phyloP scores from a whole-genome alignment of 2,113 vertebrate species.

The Hylia prasina region DNA sequence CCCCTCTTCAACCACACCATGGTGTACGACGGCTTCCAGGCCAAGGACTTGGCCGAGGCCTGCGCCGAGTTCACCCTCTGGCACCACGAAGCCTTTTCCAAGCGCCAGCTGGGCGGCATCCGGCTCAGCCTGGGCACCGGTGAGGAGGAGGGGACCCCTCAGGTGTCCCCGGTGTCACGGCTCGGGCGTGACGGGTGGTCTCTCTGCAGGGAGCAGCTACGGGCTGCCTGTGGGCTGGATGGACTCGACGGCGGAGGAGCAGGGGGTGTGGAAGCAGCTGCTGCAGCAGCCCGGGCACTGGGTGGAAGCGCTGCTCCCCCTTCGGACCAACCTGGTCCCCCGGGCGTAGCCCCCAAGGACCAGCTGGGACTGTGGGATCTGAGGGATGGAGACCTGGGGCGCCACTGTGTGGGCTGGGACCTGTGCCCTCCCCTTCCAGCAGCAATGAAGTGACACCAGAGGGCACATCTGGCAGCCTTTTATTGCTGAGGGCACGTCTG shows the following conservation, averaged over 20 bases:
- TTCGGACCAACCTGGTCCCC: constrained; percentile 81
- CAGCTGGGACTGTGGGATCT: fast-evolving
- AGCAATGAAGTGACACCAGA: background rate
- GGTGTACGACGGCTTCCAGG: constrained; percentile 94
- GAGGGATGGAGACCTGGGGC: background rate
- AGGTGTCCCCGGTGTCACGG: fast-evolving
- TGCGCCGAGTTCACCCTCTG: constrained; percentile 92
- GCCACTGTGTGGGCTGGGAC: fast-evolving
- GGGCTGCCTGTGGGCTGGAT: constrained; percentile 88
- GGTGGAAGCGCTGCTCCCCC: constrained; percentile 83
- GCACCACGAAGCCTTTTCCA: constrained; percentile 82
- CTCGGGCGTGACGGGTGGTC: background rate
- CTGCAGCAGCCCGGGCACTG: constrained; percentile 82
- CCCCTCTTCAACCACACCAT: constrained; percentile 96
- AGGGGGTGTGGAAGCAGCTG: constrained; percentile 78
- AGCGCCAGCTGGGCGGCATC: constrained; percentile 80
- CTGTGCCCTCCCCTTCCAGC: background rate
- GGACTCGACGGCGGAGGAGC: constrained; percentile 91
- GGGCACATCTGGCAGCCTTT: background rate
- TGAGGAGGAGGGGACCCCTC: constrained; percentile 27
- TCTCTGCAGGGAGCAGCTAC: constrained; percentile 82
- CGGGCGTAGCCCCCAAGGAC: constrained; percentile 15
- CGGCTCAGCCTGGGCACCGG: constrained; percentile 91
- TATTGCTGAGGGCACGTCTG: background rate
- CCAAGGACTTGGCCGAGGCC: constrained; percentile 84